Conservation (phyloP, 2,113 vertebrate genomes). For the Desmodus rotundus region DNA sequence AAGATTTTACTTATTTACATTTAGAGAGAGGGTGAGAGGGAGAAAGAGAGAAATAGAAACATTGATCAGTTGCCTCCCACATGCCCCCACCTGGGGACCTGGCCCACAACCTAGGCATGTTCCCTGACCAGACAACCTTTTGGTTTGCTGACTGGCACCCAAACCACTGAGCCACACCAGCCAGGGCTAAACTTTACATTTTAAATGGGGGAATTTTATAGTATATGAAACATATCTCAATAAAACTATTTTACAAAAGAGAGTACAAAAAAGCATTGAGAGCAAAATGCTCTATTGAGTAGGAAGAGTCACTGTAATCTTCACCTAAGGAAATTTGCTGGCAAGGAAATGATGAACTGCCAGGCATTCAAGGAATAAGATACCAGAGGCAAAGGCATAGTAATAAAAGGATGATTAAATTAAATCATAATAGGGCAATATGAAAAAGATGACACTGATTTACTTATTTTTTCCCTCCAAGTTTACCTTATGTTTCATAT, state of each 20-base stretch:
- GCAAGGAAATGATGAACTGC: background rate
- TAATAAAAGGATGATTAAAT: background rate
- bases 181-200: background rate
- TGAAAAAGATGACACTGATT: background rate
- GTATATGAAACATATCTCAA: background rate
- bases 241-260: background rate
- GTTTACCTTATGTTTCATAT: background rate
- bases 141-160: too few species aligned
- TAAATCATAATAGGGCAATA: background rate
- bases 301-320: background rate
- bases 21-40: too few species aligned
- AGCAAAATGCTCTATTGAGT: background rate
- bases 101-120: too few species aligned
- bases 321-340: background rate
- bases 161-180: too few species aligned
- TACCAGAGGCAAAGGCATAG: background rate
- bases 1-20: background rate
- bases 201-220: background rate
- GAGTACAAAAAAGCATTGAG: background rate
- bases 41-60: too few species aligned
- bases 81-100: too few species aligned
- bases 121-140: too few species aligned
- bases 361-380: background rate
- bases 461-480: background rate
- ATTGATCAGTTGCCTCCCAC: too few species aligned